Percentiles rank a stretch among this genome's conserved stretches.
Conservation (phyloP, 2,888 invertebrate species). For the Nebria brevicollis region DNA sequence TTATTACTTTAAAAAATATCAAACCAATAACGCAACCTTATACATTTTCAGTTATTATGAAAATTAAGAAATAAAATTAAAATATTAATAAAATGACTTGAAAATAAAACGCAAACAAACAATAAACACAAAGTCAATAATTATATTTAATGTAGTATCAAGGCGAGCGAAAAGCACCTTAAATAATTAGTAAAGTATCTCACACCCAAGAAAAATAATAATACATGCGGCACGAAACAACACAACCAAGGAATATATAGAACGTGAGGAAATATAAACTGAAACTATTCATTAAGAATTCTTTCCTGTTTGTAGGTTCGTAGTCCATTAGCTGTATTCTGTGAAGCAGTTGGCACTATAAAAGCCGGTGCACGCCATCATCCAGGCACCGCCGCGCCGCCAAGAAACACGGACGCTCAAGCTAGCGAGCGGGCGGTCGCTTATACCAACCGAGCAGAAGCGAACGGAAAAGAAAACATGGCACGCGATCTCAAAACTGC, state of each 20-base stretch:
- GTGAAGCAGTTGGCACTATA: constrained; percentile 19
- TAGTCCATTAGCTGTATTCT: constrained; percentile 39
- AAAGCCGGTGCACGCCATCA: constrained; percentile 32
- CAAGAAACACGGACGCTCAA: neutral
- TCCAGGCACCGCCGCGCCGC: constrained; percentile 3
- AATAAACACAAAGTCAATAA: constrained; percentile 19
- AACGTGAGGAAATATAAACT: constrained; percentile 41
- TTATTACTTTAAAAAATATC: too few relatives aligned
- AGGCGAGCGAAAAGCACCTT: neutral
- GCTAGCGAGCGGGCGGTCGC: neutral
- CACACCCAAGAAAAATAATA: constrained; percentile 23
- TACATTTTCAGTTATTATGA: too few relatives aligned
- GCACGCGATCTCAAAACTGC: neutral
- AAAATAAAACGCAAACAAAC: constrained; percentile 3
- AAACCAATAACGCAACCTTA: too few relatives aligned
- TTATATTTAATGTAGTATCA: constrained; percentile 26
- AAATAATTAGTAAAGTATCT: constrained; percentile 26
- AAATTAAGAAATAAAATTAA: neutral
- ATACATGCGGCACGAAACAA: neutral
- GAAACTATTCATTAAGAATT: constrained; percentile 43
- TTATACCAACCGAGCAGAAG: neutral
- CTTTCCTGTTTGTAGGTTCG: constrained; percentile 35
- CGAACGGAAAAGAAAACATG: neutral
- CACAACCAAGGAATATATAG: constrained; percentile 2
- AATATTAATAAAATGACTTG: neutral